Evolutionary conservation across 2,113 vertebrate species (phyloP), one percentile per base, ranked within the genome.

Genomic region (Amphiprion percula): DNA sequence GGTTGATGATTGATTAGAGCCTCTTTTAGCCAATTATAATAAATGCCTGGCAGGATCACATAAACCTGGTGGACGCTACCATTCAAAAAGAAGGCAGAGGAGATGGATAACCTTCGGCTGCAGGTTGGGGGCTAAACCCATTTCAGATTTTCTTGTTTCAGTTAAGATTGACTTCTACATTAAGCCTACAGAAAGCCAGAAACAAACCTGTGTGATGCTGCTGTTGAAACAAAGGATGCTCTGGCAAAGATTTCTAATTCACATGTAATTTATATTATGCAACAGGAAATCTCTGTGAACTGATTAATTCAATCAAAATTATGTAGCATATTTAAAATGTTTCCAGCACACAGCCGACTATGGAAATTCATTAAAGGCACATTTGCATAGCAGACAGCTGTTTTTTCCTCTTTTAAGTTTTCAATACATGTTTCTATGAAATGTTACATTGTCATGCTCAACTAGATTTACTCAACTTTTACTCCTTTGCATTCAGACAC

Each of bases 21-120:
- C 59, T 84, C 72, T 88, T 82, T 73, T 58, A 83, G 68, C 50
- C 70, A 81, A 83, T 88, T 87, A 87, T 87, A 89, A 91, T 86
- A 72, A 80, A 89, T 71, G 75, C 69, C 77, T 24, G n/a, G 69
- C 63, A 87, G 87, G 72, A 86, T 82, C 52, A 62, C 79, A 79
- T 84, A 86, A 77, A 84, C 61, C 49, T 72, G 68, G 62, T 1
- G 37, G 72, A 89, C 62, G 65, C 65, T 75, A 44, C 30, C 58
- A 47, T 82, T 77, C 60, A 33, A 55, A 37, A 26, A 47, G 11
- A 19, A 79, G 1, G 1, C 16, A 59, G 54, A 58, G 19, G 70
- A 70, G 68, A 85, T 77, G 50, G 63, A 86, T 82, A 67, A 78
- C 70, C 68, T 72, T 61, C 41, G 46, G 55, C 61, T 74, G 68